phyloP scores from a whole-genome alignment of 2,113 vertebrate genomes.

The Trinectes maculatus region DNA sequence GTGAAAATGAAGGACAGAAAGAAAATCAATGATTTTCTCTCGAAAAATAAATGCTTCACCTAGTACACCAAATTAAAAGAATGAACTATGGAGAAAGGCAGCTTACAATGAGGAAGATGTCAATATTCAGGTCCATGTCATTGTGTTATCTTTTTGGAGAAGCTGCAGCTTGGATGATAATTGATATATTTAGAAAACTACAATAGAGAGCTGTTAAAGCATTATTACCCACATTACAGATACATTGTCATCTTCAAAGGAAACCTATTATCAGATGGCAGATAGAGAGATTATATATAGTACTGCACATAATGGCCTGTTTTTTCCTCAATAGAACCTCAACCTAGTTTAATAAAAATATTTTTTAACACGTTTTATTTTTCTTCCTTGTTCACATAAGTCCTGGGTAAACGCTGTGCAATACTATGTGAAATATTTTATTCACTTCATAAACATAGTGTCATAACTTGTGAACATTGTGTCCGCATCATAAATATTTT shows the following conservation, averaged over 20 bases:
- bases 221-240: too few relatives aligned
- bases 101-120: too few relatives aligned
- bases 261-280: background rate
- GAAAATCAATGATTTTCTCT: constrained; percentile 57
- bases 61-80: constrained; percentile 22
- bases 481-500: constrained; percentile 53
- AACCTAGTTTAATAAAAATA: constrained; percentile 1
- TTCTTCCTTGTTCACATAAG: constrained; percentile 25
- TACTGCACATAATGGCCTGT: background rate
- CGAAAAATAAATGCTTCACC: constrained; percentile 19
- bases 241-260: too few relatives aligned
- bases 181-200: too few relatives aligned
- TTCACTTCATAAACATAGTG: constrained; percentile 55
- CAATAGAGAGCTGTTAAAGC: too few relatives aligned
- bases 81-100: background rate
- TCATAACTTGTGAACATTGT: constrained; percentile 47
- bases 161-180: background rate
- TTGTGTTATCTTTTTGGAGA: background rate
- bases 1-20: constrained; percentile 41
- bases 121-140: background rate
- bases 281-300: background rate
- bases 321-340: constrained; percentile 5
- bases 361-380: constrained; percentile 31
- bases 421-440: constrained; percentile 27
- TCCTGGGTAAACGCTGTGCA: constrained; percentile 20